Evolutionary conservation across 2,797 vertebrate species (phyloP), one percentile per base, ranked within the genome.

Genomic region (Thripadectes ignobilis): DNA sequence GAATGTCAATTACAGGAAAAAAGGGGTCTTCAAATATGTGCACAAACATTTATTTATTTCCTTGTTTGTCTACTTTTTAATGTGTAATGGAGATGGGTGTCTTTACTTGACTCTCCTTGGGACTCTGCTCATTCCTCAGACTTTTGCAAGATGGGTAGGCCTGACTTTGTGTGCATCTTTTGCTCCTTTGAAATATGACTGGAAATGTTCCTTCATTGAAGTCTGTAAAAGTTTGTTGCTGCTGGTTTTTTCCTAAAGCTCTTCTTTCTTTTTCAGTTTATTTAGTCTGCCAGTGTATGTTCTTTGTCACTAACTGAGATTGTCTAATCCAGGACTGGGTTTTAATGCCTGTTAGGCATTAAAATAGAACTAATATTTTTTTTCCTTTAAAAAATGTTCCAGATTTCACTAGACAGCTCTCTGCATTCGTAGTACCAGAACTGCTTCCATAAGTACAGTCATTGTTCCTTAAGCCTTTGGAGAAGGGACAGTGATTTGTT

Each of bases 31-130:
- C 30, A 71, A 93, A 82, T 55, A 54, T 43, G 45, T 32, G 12
- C 7, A 39, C 17, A 88, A 88, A 32, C 51, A 61, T 65, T 65
- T 72, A 21, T 72, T 91, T 73, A 38, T 86, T 71, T 91, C 10
- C 22, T 41, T 6, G 32, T 76, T 92, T 94, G 5, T 54, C 22
- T 82, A 27, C 20, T 16, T 73, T 61, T 86, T 68, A 32, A 32
- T 14, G 7, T 43, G 4, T 39, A 43, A 54, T 54, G 38, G 18
- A 67, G 34, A 51, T 29, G 14, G 2, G 12, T 11, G 2, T 9
- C 38, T 82, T 81, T 36, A 5, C 27, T 76, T 7, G n/a, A 29
- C 34, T 69, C 23, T 20, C 59, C 66, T 78, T 86, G 57, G 8
- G 27, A 39, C 2, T 1, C 10, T 59, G 19, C n/a, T 66, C 0